Evolutionary conservation across 1,140 invertebrate genomes (phyloP), one percentile per base, ranked within the genome.

Genomic region (Formica exsecta): DNA sequence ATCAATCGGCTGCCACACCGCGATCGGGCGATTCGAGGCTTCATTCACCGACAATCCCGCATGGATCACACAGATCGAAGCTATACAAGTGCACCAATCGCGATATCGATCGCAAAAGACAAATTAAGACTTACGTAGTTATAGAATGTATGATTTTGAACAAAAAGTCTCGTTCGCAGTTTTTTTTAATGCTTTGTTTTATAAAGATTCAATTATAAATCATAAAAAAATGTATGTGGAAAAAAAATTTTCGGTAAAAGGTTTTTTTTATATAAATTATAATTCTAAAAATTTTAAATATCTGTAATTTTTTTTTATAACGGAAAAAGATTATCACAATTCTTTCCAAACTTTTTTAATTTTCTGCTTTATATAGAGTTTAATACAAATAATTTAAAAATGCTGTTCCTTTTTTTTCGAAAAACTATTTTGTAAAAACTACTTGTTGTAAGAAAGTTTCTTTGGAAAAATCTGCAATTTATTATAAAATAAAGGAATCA

Each of bases 1-100:
- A 74, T 74, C 54, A 73, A 74, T 73, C n/a, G 68, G 16, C 57
- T 59, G 54, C 79, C 0, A 7, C 57, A n/a, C 25, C 38, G 36
- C 36, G 57, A 41, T 25, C 44, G 62, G 32, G 7, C 32, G 22
- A 66, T 66, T 66, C 41, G 13, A 68, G 32, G 62, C 22, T 79
- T 79, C n/a, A 36, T 19, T 25, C 61, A 19, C 11, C 22, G 38
- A 76, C 59, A 51, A 48, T 22, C 8, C 2, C 44, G 13, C 22
- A 38, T 66, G 44, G 66, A 41, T 54, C 62, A 54, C 41, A 38
- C 22, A 61, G 19, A 41, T 59, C 44, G 38, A 59, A 62, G 38
- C 36, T 11, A 3, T n/a, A 22, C 29, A 36, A 54, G 19, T 36
- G n/a, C 13, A 32, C 3, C 9, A 38, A 36, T 32, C 19, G 36